These are phyloP conservation scores for Onychorhynchus coronatus DNA, from an alignment of 2,113 vertebrate species.

Conservation along the genomic window DNA sequence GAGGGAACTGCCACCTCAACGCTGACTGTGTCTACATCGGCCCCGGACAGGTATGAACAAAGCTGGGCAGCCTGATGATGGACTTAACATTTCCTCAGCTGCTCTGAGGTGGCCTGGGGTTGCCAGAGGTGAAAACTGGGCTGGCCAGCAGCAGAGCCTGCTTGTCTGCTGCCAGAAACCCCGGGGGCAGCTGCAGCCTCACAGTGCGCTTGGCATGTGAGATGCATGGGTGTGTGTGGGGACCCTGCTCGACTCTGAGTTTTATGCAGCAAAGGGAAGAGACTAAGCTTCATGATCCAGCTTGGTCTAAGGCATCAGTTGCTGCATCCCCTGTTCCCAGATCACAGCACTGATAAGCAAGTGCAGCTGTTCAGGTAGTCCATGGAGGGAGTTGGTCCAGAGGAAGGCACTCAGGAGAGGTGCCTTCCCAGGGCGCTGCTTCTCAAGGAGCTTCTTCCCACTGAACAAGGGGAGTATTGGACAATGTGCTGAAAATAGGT, in stretches of 20 bases:
- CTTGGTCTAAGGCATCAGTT: not conserved
- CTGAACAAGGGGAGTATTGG: not conserved
- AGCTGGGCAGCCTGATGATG: not conserved
- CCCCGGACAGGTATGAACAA: conserved; percentile 84
- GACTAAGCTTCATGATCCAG: not conserved
- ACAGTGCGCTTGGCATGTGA: not conserved
- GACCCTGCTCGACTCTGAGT: not conserved
- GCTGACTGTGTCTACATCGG: conserved; percentile 83
- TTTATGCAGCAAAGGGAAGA: not conserved
- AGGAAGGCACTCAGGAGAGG: not conserved
- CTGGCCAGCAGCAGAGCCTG: not conserved
- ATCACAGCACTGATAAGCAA: not conserved
- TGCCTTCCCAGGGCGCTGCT: not conserved
- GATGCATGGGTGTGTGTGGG: not conserved
- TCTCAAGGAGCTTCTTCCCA: not conserved
- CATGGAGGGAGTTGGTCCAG: not conserved
- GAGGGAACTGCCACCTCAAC: conserved; percentile 82
- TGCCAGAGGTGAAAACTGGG: not conserved
- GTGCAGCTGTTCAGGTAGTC: not conserved
- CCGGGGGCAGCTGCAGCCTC: not conserved
- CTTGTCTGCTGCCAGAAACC: not conserved
- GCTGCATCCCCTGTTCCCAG: not conserved
- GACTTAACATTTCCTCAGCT: not conserved
- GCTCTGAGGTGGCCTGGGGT: not conserved
- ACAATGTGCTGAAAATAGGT: not conserved